Evolutionary conservation across 2,113 vertebrate genomes (phyloP), one percentile per base, ranked within the genome.

Genomic region (Dipodomys spectabilis): DNA sequence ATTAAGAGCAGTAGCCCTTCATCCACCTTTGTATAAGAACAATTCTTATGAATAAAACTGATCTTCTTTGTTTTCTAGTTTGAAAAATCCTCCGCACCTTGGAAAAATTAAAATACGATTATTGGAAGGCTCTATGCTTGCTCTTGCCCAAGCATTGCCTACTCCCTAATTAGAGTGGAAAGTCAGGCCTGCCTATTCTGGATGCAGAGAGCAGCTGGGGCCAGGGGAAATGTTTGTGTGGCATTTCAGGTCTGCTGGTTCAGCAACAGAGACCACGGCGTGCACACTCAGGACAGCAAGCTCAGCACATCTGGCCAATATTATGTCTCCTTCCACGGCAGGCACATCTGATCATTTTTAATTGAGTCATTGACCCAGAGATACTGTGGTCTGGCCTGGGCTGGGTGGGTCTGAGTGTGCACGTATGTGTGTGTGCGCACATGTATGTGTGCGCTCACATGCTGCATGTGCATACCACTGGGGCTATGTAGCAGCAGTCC

Each of bases 101-200:
- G 95, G 32, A 95, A 96, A 94, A 92, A 75, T 72, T 82, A 83
- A 92, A 86, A 74, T 65, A 65, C 15, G 19, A 45, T 95, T 92
- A 88, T 86, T 84, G 32, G 72, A 77, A 53, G 30, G 49, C 72
- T 72, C 39, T 22, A 45, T 8, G 10, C 79, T 87, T 74, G 15
- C 62, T 72, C 20, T 53, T 89, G 68, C 64, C 23, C 32, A 19
- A 49, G 57, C 10, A 0, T 32, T 73, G 74, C 5, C 19, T 30
- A 86, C 88, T 49, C 25, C 32, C 44, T 93, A 81, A 94, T 93
- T 88, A 95, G 84, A 82, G 5, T 35, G 71, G 82, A 72, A 69
- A 81, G 23, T 35, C 27, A 16, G 79, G 44, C 30, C 72, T 32
- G 35, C 9, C 27, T 0, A 0, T 13, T 86, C 71, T 0, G 16